Evolutionary conservation across 1,140 invertebrate species (phyloP).

Genomic region (Copidosoma floridanum): DNA sequence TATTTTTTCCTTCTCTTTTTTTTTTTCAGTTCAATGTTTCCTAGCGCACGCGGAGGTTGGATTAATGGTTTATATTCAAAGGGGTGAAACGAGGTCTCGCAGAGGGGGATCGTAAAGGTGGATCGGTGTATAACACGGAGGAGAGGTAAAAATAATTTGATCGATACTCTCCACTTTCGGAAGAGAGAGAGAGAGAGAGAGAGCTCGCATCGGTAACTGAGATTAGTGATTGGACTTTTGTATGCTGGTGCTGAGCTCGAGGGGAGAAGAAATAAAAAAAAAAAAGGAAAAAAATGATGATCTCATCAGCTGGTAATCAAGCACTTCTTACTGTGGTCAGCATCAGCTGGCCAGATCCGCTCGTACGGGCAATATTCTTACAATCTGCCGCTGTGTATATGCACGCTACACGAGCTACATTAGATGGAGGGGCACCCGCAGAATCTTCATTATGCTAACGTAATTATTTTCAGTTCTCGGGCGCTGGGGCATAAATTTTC

Average conservation of each 20-base stretch:
- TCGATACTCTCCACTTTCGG: background rate
- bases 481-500: too few species aligned
- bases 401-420: too few species aligned
- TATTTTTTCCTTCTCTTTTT: conserved; percentile 7
- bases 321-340: background rate
- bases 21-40: background rate
- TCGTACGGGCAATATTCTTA: too few species aligned
- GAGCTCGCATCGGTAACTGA: conserved; percentile 8
- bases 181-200: background rate
- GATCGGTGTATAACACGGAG: background rate
- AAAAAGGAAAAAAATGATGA: background rate
- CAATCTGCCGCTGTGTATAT: too few species aligned
- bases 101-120: conserved; percentile 4
- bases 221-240: conserved; percentile 1
- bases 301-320: conserved; percentile 1
- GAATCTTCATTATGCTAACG: too few species aligned
- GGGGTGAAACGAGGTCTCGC: background rate
- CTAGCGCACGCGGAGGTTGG: conserved; percentile 3
- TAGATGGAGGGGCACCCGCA: too few species aligned
- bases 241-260: too few species aligned
- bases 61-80: conserved; percentile 3
- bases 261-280: background rate
- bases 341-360: too few species aligned
- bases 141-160: background rate
- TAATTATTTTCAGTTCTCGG: too few species aligned